Conservation (phyloP, 2,113 vertebrate species). For the Artemisiospiza belli region DNA sequence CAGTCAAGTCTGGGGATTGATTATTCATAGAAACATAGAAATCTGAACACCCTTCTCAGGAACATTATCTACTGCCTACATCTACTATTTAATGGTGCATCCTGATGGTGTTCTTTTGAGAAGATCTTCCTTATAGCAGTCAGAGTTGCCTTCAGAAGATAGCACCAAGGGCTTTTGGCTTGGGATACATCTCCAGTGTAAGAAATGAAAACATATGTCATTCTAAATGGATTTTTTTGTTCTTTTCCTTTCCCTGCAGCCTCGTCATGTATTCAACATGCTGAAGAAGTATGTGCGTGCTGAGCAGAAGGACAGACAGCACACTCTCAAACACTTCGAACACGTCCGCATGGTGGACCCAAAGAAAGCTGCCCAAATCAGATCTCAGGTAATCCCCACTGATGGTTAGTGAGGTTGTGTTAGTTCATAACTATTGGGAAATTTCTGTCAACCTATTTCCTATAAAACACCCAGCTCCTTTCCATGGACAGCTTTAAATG, state of each 20-base stretch:
- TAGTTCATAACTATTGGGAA: not conserved
- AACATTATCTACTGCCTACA: not conserved
- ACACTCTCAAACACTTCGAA: conserved; percentile 96
- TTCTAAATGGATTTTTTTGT: not conserved
- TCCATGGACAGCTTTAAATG: not conserved
- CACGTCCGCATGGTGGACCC: conserved; percentile 98
- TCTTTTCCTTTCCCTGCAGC: conserved; percentile 69
- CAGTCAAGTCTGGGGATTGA: not conserved
- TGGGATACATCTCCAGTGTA: not conserved
- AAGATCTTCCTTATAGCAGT: not conserved
- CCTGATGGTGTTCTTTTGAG: not conserved
- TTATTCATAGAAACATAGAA: not conserved
- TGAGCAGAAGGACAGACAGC: conserved; percentile 96
- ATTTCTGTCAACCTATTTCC: not conserved
- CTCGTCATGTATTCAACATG: conserved; percentile 94
- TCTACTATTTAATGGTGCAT: not conserved
- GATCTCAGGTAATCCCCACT: conserved; percentile 85
- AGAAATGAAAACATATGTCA: not conserved
- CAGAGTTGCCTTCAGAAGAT: not conserved
- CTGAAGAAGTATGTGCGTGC: conserved; percentile 97
- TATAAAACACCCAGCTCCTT: not conserved
- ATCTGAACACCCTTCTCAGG: not conserved
- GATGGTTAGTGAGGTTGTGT: rapidly evolving
- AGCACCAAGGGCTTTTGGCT: not conserved
- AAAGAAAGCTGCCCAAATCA: conserved; percentile 97